Percentiles rank a stretch among this genome's conserved stretches.
Conservation (phyloP, 2,113 vertebrate genomes). For the Myanophis thanlyinensis region DNA sequence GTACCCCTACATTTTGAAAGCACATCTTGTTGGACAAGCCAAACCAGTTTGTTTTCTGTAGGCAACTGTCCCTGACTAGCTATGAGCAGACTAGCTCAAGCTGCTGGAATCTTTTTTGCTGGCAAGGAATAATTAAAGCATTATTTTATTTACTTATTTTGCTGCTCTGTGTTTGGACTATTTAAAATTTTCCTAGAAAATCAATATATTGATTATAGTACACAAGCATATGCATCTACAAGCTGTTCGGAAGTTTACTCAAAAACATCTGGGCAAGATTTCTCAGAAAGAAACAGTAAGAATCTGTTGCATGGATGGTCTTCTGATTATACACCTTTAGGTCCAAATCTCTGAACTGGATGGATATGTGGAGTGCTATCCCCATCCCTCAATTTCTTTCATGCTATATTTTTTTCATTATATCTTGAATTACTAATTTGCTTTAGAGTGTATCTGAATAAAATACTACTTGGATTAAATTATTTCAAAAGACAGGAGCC, state of each 20-base stretch:
- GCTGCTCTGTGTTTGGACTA: neutral
- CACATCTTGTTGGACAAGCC: neutral
- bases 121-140: neutral
- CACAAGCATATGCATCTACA: neutral
- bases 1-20: neutral
- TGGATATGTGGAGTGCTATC: neutral
- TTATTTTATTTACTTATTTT: neutral
- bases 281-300: neutral
- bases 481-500: conserved; percentile 29
- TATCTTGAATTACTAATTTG: conserved; percentile 17
- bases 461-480: conserved; percentile 48
- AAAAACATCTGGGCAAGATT: neutral
- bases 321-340: neutral
- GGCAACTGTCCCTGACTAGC: neutral
- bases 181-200: neutral
- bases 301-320: neutral
- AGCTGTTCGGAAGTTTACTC: neutral
- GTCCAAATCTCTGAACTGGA: neutral
- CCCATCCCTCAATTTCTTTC: conserved; percentile 5
- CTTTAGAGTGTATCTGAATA: conserved; percentile 39
- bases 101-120: neutral
- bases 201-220: neutral
- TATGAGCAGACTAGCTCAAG: neutral
- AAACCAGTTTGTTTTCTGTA: neutral
- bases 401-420: conserved; percentile 14